Percentiles rank a stretch among this genome's conserved stretches.
phyloP scores from a whole-genome alignment of 2,888 invertebrate species.

The Eretmocerus hayati region DNA sequence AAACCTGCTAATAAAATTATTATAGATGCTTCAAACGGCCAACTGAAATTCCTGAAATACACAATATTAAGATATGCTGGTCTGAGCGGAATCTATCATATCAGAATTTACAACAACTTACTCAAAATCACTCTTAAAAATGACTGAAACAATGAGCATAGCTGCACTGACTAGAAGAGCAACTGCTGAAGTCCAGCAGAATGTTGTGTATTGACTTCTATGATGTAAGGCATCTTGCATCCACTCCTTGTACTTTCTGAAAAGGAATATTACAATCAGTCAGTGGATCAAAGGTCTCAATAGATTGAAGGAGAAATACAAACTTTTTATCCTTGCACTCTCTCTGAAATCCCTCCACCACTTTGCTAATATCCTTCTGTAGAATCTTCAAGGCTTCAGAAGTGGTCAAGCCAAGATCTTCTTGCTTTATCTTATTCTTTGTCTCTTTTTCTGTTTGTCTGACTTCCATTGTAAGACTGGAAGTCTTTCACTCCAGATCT shows the following conservation, averaged over 20 bases:
- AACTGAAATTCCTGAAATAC: slow-evolving; percentile 12
- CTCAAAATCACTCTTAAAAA: slow-evolving; percentile 28
- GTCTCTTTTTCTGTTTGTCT: neutral
- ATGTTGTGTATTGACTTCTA: slow-evolving; percentile 56
- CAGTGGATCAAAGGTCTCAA: neutral
- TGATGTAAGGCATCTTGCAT: slow-evolving; percentile 52
- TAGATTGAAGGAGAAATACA: slow-evolving; percentile 14
- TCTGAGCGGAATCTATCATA: no score
- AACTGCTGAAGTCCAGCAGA: slow-evolving; percentile 60
- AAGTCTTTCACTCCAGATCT: no score
- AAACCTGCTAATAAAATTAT: slow-evolving; percentile 50
- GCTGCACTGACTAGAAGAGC: slow-evolving; percentile 53
- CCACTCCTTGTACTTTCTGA: slow-evolving; percentile 49
- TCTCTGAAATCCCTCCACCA: slow-evolving; percentile 58
- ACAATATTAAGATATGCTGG: no score
- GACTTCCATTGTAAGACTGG: neutral
- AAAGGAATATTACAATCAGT: slow-evolving; percentile 20
- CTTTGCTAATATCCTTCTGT: slow-evolving; percentile 61
- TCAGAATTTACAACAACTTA: no score
- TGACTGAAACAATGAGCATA: slow-evolving; percentile 49
- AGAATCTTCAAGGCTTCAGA: slow-evolving; percentile 62
- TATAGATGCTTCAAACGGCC: slow-evolving; percentile 52
- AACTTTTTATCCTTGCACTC: slow-evolving; percentile 54
- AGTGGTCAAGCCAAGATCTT: slow-evolving; percentile 55
- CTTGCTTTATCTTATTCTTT: slow-evolving; percentile 8